Conservation (phyloP, 2,113 vertebrate species). For the Cyanistes caeruleus region DNA sequence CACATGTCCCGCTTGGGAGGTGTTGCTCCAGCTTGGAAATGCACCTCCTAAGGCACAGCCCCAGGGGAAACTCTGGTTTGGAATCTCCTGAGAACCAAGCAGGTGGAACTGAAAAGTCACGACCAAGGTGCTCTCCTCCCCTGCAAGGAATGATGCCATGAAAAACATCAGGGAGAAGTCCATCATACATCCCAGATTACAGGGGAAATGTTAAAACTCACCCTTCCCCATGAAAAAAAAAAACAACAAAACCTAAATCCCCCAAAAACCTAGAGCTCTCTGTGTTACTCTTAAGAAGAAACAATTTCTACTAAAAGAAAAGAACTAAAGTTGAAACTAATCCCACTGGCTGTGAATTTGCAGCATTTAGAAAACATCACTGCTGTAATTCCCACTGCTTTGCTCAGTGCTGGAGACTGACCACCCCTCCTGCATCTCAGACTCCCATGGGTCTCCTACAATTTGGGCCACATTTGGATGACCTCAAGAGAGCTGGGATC, state of each 20-base stretch:
- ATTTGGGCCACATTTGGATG: not conserved
- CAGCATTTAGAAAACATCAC: not conserved
- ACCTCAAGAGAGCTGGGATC: not conserved
- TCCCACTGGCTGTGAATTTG: not conserved
- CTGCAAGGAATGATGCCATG: not conserved
- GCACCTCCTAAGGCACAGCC: not conserved
- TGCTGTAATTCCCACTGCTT: not conserved
- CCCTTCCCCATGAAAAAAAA: not conserved
- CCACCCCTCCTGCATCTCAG: not conserved
- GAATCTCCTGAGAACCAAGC: not conserved
- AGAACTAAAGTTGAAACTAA: not conserved
- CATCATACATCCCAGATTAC: not conserved
- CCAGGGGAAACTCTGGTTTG: not conserved
- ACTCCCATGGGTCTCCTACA: not conserved
- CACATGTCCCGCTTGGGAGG: rapidly evolving
- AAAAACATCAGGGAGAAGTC: not conserved
- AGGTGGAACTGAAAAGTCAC: not conserved
- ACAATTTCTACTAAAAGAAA: not conserved
- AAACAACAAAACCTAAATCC: not conserved
- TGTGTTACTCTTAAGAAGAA: not conserved
- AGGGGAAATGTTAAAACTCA: not conserved
- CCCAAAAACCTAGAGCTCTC: not conserved
- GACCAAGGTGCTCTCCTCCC: not conserved
- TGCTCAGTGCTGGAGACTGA: not conserved
- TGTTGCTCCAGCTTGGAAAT: rapidly evolving